phyloP scores from a whole-genome alignment of 2,113 vertebrate genomes.

The Syrmaticus mikado region DNA sequence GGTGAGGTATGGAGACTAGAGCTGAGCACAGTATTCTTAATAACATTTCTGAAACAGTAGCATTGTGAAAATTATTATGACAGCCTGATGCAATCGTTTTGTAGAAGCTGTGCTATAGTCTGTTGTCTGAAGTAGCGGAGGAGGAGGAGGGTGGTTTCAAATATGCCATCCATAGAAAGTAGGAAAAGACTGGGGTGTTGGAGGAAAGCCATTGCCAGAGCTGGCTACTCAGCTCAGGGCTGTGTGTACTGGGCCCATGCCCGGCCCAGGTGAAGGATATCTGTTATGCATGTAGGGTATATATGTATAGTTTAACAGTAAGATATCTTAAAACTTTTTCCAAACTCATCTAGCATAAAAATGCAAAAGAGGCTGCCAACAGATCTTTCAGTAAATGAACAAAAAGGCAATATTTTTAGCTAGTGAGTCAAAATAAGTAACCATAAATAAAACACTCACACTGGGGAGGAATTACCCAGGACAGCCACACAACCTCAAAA shows the following conservation, averaged over 20 bases:
- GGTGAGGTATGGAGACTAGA: neutral
- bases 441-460: neutral
- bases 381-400: neutral
- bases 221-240: fast-evolving
- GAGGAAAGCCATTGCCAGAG: neutral
- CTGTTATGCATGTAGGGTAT: neutral
- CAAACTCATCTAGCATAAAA: neutral
- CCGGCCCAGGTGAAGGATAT: neutral
- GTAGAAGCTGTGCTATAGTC: neutral
- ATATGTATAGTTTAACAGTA: neutral
- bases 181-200: neutral
- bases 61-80: neutral
- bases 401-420: neutral
- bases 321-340: neutral
- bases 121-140: neutral
- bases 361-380: neutral
- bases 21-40: neutral
- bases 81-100: neutral
- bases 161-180: neutral
- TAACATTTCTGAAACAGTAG: neutral
- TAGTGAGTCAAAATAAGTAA: neutral
- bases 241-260: neutral
- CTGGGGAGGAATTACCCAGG: neutral
- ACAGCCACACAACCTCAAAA: neutral
- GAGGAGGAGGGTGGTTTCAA: neutral